Conservation (phyloP, 2,797 vertebrate species). For the Tokudaia muenninki region DNA sequence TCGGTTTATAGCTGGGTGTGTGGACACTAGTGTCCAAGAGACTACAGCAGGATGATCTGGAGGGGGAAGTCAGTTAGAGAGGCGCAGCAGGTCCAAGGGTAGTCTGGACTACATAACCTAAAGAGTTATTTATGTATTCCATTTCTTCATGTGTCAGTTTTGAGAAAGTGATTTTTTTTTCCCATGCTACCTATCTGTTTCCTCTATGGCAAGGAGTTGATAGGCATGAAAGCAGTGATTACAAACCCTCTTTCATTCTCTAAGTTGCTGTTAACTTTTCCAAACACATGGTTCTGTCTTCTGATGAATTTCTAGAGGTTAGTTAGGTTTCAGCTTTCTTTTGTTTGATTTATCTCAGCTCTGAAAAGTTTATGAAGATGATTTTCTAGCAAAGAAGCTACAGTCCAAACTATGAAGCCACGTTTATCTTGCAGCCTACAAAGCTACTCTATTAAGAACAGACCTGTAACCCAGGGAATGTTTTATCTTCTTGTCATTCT, state of each 20-base stretch:
- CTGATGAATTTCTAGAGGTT: conserved; percentile 10
- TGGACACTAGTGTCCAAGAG: neutral
- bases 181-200: neutral
- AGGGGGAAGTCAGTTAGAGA: neutral
- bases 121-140: neutral
- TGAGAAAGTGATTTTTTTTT: neutral
- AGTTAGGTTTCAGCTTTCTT: conserved; percentile 50
- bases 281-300: conserved; percentile 4
- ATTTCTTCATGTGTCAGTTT: conserved; percentile 66
- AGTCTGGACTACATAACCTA: neutral
- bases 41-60: neutral
- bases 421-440: conserved; percentile 47
- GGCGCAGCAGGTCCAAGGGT: neutral
- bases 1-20: neutral
- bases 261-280: neutral
- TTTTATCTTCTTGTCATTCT: conserved; percentile 5
- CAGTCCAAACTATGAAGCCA: conserved; percentile 21
- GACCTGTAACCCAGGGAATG: conserved; percentile 28
- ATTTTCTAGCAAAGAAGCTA: conserved; percentile 57
- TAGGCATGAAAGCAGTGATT: neutral
- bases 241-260: neutral
- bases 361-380: conserved; percentile 39
- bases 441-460: conserved; percentile 42
- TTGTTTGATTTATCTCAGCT: conserved; percentile 36
- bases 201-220: neutral